Base-by-base conservation (phyloP, 2,113 vertebrate genomes). In the Dermatemys mawii region DNA sequence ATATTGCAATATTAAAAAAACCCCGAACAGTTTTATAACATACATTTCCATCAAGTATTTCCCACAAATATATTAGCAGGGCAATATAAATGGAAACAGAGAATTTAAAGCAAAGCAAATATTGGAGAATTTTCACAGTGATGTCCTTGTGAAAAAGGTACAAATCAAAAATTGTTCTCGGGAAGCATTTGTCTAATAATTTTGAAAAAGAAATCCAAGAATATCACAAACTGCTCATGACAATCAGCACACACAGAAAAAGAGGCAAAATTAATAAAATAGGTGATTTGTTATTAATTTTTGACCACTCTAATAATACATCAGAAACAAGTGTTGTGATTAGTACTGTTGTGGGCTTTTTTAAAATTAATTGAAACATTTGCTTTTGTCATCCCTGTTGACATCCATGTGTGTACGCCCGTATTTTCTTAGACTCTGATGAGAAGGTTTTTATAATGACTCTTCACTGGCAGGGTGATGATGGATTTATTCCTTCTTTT, bases 391-490 rank as follows among this genome's bases (percentile, higher is more conserved):
- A 73, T 73, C 21, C 38, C 44, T 88, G 53, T 73, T 92, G 49
- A 55, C 32, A 54, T 80, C 83, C 81, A 60, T 78, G 11, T 54
- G 44, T 19, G n/a, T 86, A 79, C 67, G 78, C 2, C 35, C 78
- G 41, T 79, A 86, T 60, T 91, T 89, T 91, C n/a, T 82, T 16
- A 46, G 49, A 86, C 89, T 46, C 44, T 81, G 81, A 95, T 86
- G 84, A 88, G 10, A 53, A 93, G 90, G 22, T 90, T 94, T 94
- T 50, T 70, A 38, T n/a, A 22, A 38, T 70, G 63, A 93, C 49
- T 91, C 73, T 46, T 73, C 67, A 73, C 16, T 70, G 21, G 12
- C 6, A 51, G 81, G 13, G 2, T 92, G 48, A 79, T 81, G 35
- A 81, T 0, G 83, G 48, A 90, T 60, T 78, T 35, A 14, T 73